Evolutionary conservation across 2,113 vertebrate genomes (phyloP).

Genomic region (Dasyornis broadbenti): DNA sequence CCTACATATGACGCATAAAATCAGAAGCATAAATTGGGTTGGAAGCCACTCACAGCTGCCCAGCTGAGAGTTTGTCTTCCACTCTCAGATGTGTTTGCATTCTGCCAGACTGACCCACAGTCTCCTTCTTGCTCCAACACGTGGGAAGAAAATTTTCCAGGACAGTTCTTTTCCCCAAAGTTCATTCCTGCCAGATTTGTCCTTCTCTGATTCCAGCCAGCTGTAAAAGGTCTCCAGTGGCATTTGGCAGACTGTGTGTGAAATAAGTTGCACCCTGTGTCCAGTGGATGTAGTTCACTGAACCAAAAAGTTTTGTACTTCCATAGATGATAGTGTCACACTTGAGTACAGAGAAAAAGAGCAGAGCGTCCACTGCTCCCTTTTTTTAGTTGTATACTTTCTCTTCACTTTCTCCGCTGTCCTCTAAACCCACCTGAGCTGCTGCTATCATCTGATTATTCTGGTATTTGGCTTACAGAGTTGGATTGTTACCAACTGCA

Average conservation of each 20-base stretch:
- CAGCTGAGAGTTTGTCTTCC: neutral
- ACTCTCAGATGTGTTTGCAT: neutral
- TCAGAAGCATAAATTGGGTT: neutral
- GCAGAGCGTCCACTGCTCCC: neutral
- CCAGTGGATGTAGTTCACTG: neutral
- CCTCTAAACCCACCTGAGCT: slow-evolving; percentile 10
- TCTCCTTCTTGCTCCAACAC: neutral
- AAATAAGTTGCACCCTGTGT: neutral
- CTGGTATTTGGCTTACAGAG: neutral
- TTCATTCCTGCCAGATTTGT: neutral
- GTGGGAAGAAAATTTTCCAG: neutral
- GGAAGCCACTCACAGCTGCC: neutral
- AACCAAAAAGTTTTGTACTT: neutral
- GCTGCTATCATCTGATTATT: slow-evolving; percentile 38
- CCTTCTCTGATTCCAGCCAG: neutral
- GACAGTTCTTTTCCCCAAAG: neutral
- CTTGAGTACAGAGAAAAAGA: neutral
- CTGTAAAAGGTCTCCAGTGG: neutral
- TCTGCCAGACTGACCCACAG: neutral
- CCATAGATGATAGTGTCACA: neutral
- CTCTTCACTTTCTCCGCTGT: neutral
- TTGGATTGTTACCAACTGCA: neutral
- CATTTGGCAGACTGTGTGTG: neutral
- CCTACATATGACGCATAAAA: neutral
- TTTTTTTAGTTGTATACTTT: neutral